phyloP scores from a whole-genome alignment of 2,113 vertebrate genomes.

The Pituophis catenifer region DNA sequence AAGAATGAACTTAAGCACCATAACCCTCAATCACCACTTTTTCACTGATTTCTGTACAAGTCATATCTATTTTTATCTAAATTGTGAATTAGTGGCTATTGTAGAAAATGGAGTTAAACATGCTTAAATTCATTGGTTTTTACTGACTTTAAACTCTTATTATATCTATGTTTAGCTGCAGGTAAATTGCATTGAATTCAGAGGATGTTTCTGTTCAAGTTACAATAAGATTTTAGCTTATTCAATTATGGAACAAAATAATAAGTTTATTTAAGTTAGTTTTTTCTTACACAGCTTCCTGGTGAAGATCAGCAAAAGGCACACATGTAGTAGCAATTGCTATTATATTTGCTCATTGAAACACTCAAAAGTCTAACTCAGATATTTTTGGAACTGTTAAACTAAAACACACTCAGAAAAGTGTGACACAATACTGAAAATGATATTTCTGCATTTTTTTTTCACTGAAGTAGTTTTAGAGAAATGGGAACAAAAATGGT shows the following conservation, averaged over 20 bases:
- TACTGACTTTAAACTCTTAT: neutral
- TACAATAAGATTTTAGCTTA: neutral
- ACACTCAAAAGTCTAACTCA: constrained; percentile 20
- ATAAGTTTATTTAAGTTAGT: neutral
- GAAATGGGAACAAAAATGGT: neutral
- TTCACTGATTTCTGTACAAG: neutral
- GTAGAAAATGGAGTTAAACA: neutral
- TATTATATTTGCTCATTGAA: constrained; percentile 5
- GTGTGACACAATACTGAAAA: neutral
- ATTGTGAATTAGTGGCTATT: neutral
- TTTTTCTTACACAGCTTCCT: neutral
- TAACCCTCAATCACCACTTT: neutral
- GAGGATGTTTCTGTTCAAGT: neutral
- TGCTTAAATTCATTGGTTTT: neutral
- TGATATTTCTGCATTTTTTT: neutral
- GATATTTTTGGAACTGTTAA: neutral
- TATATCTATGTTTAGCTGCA: neutral
- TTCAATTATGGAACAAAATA: neutral
- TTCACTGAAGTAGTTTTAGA: neutral
- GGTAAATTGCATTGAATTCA: neutral
- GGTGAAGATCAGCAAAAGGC: neutral
- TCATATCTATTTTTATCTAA: neutral
- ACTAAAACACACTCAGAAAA: neutral
- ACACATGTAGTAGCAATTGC: neutral
- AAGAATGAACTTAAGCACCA: neutral